Evolutionary conservation across 2,888 invertebrate species (phyloP), one percentile per base, ranked within the genome.

Genomic region (Syrphus vitripennis): DNA sequence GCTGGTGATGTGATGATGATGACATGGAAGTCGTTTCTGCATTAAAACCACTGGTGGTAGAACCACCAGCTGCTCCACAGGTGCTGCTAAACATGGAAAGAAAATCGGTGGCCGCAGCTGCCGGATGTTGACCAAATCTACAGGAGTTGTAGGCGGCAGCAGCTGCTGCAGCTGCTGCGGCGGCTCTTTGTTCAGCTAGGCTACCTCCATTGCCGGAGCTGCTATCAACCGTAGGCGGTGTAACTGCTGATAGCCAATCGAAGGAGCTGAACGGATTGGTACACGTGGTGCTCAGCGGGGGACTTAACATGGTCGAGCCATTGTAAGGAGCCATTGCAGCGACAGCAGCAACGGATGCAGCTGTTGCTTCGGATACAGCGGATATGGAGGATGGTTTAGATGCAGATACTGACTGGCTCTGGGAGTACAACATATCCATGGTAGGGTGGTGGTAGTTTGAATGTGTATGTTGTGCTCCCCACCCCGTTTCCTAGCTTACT

Each of bases 401-500:
- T 77, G 87, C 78, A 86, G 82, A 76, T 79, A 70, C 82, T 71
- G 75, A 82, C 86, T 88, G 91, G 89, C 88, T 90, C 88, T 90
- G 91, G 92, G 92, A 92, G 92, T 91, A 91, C 91, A 91, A 91
- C 92, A 91, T 92, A 91, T 92, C 91, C 88, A 89, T 86, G 40
- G 86, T 40, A 37, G 77, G 77, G 86, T 70, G 70, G 82, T 70
- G 70, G 10, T 86, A 81, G 21, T 74, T 86, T 34, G 72, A 77
- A 90, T 90, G 90, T 89, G 90, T 88, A 90, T 91, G 90, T 90
- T 92, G 92, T 91, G 91, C 92, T 92, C 92, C 93, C 93, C 91
- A 92, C 90, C 92, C 92, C 92, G 91, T 91, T 90, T 93, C 93
- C 93, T 93, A 93, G 93, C 93, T 93, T 87, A 92, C 91, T 79